Percentiles rank a stretch among this genome's conserved stretches.
phyloP scores from a whole-genome alignment of 2,888 invertebrate genomes.

The Neoaliturus tenellus region DNA sequence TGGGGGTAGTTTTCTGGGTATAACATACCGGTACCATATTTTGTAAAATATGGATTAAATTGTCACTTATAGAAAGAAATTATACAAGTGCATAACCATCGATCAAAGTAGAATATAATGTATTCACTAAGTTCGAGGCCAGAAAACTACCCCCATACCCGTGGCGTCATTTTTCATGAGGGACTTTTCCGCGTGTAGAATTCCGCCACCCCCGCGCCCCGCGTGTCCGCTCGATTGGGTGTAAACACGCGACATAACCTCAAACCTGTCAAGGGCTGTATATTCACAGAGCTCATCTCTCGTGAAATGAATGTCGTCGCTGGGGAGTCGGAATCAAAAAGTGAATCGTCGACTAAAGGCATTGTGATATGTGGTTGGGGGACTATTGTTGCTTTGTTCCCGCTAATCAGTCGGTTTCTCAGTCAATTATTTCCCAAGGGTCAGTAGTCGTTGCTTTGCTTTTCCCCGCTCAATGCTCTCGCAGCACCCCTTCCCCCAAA shows the following conservation, averaged over 20 bases:
- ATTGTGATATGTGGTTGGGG: slow-evolving; percentile 36
- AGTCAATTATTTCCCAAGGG: slow-evolving; percentile 51
- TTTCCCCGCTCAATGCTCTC: neutral
- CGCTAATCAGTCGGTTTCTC: slow-evolving; percentile 38
- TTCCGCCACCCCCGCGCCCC: no score
- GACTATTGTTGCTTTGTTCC: slow-evolving; percentile 36
- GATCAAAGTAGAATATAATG: no score
- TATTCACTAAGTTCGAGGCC: no score
- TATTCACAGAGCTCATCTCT: neutral
- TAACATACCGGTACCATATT: no score
- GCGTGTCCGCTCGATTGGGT: neutral
- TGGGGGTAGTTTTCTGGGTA: no score
- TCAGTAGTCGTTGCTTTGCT: slow-evolving; percentile 16
- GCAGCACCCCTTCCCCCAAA: neutral
- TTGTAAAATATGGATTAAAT: no score
- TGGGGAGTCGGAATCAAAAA: slow-evolving; percentile 29
- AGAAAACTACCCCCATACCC: no score
- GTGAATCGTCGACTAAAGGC: slow-evolving; percentile 37
- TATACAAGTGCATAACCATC: no score
- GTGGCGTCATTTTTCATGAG: no score
- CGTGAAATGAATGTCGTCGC: neutral
- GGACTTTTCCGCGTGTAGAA: no score
- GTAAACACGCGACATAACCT: neutral
- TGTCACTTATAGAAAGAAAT: no score
- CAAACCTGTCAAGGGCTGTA: neutral